phyloP scores from a whole-genome alignment of 2,113 vertebrate genomes.

The Sorex fumeus region DNA sequence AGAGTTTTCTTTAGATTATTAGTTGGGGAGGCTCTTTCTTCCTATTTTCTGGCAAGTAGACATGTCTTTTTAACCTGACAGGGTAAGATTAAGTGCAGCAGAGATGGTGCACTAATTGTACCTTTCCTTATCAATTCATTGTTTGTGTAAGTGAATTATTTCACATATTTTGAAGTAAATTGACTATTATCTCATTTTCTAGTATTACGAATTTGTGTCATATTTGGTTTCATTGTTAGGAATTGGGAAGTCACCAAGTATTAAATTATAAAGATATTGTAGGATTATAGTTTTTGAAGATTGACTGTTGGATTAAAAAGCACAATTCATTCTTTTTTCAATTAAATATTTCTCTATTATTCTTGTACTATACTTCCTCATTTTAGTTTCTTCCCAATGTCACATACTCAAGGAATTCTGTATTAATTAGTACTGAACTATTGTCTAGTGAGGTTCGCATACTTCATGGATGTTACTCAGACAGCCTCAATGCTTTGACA shows the following conservation, averaged over 20 bases:
- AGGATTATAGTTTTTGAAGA: neutral
- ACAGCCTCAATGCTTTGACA: neutral
- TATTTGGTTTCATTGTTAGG: slow-evolving; percentile 20
- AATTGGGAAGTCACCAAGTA: slow-evolving; percentile 16
- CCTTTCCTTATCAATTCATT: slow-evolving; percentile 30
- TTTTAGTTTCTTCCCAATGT: neutral
- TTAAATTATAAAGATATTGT: slow-evolving; percentile 18
- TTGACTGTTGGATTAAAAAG: neutral
- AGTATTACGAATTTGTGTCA: neutral
- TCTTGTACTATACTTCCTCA: neutral
- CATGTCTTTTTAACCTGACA: neutral
- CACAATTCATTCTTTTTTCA: neutral
- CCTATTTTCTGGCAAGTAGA: slow-evolving; percentile 27
- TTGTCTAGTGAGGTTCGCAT: neutral
- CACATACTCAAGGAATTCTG: neutral
- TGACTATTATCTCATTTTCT: slow-evolving; percentile 19
- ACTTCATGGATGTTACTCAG: neutral
- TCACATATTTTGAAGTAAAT: neutral
- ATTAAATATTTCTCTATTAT: neutral
- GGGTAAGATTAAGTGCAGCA: neutral
- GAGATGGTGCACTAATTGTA: neutral
- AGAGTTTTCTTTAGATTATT: slow-evolving; percentile 45
- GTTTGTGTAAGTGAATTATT: neutral
- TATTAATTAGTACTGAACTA: neutral
- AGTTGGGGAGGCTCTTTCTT: neutral